Conservation (phyloP, 2,797 vertebrate genomes). For the Acipenser transmontanus region DNA sequence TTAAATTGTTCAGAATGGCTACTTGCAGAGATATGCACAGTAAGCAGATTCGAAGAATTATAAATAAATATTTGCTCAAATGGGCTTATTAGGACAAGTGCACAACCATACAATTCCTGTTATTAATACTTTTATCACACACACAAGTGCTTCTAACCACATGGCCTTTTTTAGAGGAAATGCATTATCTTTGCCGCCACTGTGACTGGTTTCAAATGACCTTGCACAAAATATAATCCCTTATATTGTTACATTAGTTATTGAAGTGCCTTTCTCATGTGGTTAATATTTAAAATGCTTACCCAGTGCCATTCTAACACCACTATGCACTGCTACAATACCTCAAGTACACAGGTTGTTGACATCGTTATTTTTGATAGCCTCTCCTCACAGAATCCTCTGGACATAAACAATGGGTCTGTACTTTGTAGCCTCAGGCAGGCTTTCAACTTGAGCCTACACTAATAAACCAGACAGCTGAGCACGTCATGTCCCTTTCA, state of each 20-base stretch:
- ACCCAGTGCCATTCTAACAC: not conserved
- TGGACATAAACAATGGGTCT: slow-evolving; percentile 34
- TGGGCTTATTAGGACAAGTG: no score
- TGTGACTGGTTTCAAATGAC: not conserved
- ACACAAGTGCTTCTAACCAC: no score
- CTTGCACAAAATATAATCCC: not conserved
- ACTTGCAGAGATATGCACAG: no score
- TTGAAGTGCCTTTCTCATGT: not conserved
- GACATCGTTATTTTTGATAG: slow-evolving; percentile 34
- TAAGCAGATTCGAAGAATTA: no score
- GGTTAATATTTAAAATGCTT: not conserved
- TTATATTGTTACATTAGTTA: not conserved
- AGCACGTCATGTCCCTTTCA: slow-evolving; percentile 21
- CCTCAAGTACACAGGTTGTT: not conserved
- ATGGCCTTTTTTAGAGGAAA: no score
- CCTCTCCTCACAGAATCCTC: slow-evolving; percentile 27
- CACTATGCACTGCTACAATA: not conserved
- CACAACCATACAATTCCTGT: no score
- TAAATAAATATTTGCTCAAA: no score
- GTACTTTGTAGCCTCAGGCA: slow-evolving; percentile 15
- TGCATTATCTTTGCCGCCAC: no score
- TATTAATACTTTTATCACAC: no score
- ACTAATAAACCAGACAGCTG: slow-evolving; percentile 37
- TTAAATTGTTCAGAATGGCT: no score
- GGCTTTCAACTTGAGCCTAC: slow-evolving; percentile 28